Evolutionary conservation across 2,113 vertebrate species (phyloP).

Genomic region (Brevimyrus niger): DNA sequence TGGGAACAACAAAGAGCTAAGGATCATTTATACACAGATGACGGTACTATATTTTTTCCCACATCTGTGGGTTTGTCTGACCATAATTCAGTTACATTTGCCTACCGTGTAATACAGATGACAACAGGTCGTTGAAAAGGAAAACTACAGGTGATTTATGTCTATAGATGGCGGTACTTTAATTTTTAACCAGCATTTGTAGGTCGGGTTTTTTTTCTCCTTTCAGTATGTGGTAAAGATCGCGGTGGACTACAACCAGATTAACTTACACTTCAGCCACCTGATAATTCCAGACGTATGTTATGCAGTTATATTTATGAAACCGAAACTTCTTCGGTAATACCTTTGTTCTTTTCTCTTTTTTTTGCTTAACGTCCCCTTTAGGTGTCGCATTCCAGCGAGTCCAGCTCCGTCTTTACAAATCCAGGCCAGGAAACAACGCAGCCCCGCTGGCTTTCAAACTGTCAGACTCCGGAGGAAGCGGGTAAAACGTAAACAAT

Average conservation of each 20-base stretch:
- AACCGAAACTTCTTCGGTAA: neutral
- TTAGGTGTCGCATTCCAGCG: neutral
- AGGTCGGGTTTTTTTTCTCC: neutral
- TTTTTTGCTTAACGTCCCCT: neutral
- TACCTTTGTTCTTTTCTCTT: neutral
- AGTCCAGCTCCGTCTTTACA: neutral
- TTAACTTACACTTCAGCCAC: neutral
- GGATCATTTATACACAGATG: neutral
- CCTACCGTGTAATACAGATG: neutral
- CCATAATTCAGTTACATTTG: neutral
- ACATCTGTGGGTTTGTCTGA: neutral
- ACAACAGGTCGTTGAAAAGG: neutral
- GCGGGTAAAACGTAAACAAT: slow-evolving; percentile 15
- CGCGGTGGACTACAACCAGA: neutral
- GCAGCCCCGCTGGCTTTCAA: neutral
- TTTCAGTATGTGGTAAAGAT: slow-evolving; percentile 8
- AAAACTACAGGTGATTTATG: slow-evolving; percentile 10
- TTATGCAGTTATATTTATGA: neutral
- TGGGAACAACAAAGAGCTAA: neutral
- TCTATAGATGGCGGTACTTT: slow-evolving; percentile 26
- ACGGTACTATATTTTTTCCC: neutral
- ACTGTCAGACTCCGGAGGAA: slow-evolving; percentile 16
- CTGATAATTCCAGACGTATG: neutral
- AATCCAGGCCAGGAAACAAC: neutral
- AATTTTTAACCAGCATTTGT: neutral